These are phyloP conservation scores for Trissoscelio sp. DNA, from an alignment of 2,888 invertebrate species.

Conservation along the genomic window DNA sequence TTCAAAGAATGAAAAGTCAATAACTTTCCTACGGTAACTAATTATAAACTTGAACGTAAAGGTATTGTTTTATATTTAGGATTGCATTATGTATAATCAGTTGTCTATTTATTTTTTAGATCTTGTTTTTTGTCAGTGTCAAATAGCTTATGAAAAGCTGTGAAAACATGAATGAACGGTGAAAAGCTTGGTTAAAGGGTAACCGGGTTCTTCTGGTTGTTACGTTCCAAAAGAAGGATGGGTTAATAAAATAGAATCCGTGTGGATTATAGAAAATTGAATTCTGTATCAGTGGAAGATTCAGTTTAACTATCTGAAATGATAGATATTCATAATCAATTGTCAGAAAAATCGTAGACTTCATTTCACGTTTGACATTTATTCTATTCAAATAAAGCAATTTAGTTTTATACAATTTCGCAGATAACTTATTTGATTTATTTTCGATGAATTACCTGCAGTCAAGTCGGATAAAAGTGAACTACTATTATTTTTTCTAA, in stretches of 20 bases:
- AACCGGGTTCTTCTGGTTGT: neutral
- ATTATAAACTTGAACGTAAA: too few species aligned
- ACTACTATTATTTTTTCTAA: too few species aligned
- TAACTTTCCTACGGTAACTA: neutral
- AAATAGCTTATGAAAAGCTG: neutral
- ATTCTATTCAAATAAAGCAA: too few species aligned
- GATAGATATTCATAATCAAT: constrained; percentile 1
- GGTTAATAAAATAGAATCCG: constrained; percentile 10
- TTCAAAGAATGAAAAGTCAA: constrained; percentile 4
- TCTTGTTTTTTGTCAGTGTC: too few species aligned
- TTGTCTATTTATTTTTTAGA: too few species aligned
- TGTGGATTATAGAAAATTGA: constrained; percentile 20
- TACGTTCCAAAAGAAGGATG: constrained; percentile 4
- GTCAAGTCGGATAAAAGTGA: too few species aligned
- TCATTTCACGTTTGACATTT: neutral
- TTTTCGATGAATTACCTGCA: too few species aligned
- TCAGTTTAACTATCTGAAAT: constrained; percentile 5
- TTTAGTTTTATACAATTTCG: too few species aligned
- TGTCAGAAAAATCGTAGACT: neutral
- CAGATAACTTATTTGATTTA: too few species aligned
- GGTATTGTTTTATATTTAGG: too few species aligned
- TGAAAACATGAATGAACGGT: neutral
- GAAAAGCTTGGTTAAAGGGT: neutral
- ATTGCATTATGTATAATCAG: too few species aligned
- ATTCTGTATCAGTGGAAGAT: constrained; percentile 9